A percentile compares a stretch with the other conserved stretches of the same genome.
phyloP scores from a whole-genome alignment of 1,140 invertebrate species.

The Asbolus verrucosus region DNA sequence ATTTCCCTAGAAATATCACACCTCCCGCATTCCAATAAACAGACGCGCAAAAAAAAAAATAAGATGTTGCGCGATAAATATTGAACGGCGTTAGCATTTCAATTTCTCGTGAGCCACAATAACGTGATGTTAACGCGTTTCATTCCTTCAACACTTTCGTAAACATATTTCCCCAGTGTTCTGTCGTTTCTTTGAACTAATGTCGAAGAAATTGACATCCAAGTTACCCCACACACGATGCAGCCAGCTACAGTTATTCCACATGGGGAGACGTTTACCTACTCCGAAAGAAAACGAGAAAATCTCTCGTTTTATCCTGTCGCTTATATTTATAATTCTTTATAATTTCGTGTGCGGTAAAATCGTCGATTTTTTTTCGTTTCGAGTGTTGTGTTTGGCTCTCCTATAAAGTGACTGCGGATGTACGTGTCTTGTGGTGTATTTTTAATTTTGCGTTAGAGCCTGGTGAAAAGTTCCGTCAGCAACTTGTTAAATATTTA shows the following conservation, averaged over 20 bases:
- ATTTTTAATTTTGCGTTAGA: constrained; percentile 55
- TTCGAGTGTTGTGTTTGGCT: constrained; percentile 14
- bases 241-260: constrained; percentile 23
- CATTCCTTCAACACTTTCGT: constrained; percentile 55
- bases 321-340: constrained; percentile 34
- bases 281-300: constrained; percentile 38
- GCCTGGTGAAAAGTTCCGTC: constrained; percentile 53
- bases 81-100: constrained; percentile 59
- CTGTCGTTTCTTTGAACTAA: constrained; percentile 59
- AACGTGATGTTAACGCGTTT: constrained; percentile 59
- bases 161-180: constrained; percentile 62
- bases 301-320: constrained; percentile 30
- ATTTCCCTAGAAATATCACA: constrained; percentile 28
- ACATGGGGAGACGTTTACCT: constrained; percentile 41
- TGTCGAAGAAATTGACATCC: constrained; percentile 58
- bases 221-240: constrained; percentile 50
- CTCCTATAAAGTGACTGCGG: constrained; percentile 42
- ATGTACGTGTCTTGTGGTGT: constrained; percentile 47
- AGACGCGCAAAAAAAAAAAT: constrained; percentile 14
- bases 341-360: constrained; percentile 13
- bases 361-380: neutral
- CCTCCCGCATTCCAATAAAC: constrained; percentile 28
- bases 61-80: constrained; percentile 54
- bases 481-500: constrained; percentile 54
- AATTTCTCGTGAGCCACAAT: constrained; percentile 59